Conservation (phyloP, 2,888 invertebrate genomes). For the Physocephala rufipes region DNA sequence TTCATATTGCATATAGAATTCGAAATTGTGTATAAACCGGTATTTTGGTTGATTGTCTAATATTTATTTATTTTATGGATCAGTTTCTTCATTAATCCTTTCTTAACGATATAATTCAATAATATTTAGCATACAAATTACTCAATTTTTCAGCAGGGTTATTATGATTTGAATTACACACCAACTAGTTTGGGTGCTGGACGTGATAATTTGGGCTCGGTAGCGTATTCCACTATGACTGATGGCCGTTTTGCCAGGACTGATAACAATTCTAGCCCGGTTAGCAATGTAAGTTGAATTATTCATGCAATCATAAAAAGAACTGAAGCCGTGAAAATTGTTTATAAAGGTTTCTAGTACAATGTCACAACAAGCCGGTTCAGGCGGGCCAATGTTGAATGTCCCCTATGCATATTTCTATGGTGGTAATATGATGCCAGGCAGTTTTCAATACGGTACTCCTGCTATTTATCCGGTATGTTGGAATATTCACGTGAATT, state of each 20-base stretch:
- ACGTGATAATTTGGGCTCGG: conserved; percentile 72
- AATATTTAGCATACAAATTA: conserved; percentile 3
- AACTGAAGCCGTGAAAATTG: background rate
- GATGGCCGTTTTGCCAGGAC: conserved; percentile 77
- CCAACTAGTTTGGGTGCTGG: conserved; percentile 77
- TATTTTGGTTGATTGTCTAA: no score
- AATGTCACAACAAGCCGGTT: conserved; percentile 74
- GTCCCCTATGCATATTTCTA: conserved; percentile 72
- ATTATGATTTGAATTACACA: conserved; percentile 80
- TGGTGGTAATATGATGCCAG: conserved; percentile 74
- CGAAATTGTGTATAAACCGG: no score
- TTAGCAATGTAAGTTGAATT: conserved; percentile 63
- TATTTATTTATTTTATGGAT: no score
- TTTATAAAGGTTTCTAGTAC: conserved; percentile 73
- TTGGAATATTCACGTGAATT: conserved; percentile 1
- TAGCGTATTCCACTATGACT: conserved; percentile 75
- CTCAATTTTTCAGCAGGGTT: conserved; percentile 62
- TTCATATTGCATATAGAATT: no score
- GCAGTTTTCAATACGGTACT: conserved; percentile 76
- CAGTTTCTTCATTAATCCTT: no score
- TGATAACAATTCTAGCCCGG: conserved; percentile 82
- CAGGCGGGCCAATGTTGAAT: conserved; percentile 65
- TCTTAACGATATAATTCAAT: no score
- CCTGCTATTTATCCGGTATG: conserved; percentile 75
- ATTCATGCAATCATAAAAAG: background rate